These are phyloP conservation scores for Neodiprion virginianus DNA, from an alignment of 1,140 invertebrate species.

Conservation along the genomic window DNA sequence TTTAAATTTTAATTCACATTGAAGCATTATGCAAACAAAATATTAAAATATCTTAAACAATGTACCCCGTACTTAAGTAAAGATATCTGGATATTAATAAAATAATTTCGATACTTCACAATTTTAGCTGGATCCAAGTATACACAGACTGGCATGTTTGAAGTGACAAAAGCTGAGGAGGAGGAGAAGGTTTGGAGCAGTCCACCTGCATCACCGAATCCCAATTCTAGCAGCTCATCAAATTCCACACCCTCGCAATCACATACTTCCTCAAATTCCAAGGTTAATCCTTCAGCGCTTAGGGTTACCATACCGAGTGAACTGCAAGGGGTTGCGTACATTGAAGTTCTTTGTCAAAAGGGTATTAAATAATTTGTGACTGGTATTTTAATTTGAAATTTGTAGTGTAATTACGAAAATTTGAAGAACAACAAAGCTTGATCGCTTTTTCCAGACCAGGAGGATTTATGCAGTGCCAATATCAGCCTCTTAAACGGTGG, in stretches of 20 bases:
- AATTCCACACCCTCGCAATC: slow-evolving; percentile 31
- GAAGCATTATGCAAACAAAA: slow-evolving; percentile 11
- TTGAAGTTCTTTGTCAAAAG: slow-evolving; percentile 49
- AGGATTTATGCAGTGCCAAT: slow-evolving; percentile 80
- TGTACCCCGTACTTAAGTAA: too few relatives aligned
- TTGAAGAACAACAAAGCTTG: not conserved
- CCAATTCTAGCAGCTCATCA: slow-evolving; percentile 29
- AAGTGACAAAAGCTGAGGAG: slow-evolving; percentile 93
- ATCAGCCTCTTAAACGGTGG: slow-evolving; percentile 77
- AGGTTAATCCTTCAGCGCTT: slow-evolving; percentile 76
- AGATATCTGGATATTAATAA: not conserved
- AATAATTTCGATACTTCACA: slow-evolving; percentile 7
- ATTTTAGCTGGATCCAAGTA: slow-evolving; percentile 84
- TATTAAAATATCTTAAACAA: not conserved
- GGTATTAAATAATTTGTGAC: not conserved
- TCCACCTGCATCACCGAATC: slow-evolving; percentile 64
- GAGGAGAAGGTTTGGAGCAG: slow-evolving; percentile 67
- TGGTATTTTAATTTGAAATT: not conserved
- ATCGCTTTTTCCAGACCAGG: slow-evolving; percentile 71
- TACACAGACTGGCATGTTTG: slow-evolving; percentile 92
- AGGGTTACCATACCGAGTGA: slow-evolving; percentile 92
- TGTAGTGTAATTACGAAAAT: slow-evolving; percentile 11
- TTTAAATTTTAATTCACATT: slow-evolving; percentile 18
- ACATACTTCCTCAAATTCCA: slow-evolving; percentile 48
- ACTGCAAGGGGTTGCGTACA: slow-evolving; percentile 93